Percentiles rank a stretch among this genome's conserved stretches.
Evolutionary conservation across 2,888 invertebrate genomes (phyloP).

Genomic region (Caenorhabditis macrosperma): DNA sequence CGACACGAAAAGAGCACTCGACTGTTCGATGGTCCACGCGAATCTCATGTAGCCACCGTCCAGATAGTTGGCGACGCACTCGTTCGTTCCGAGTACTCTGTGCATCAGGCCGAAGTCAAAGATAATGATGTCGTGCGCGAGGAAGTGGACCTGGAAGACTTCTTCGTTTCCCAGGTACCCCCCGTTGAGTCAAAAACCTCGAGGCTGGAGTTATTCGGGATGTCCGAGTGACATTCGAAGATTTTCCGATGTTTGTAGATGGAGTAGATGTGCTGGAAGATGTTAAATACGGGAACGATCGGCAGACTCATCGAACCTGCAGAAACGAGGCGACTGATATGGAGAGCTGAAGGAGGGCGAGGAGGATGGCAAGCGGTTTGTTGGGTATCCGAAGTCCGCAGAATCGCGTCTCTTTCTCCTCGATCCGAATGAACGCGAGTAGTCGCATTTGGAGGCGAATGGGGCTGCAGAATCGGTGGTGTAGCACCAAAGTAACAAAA

Average conservation of each 20-base stretch:
- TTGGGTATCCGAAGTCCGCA: constrained; percentile 71
- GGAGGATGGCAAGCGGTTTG: constrained; percentile 65
- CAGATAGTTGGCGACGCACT: constrained; percentile 80
- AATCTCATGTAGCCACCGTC: constrained; percentile 79
- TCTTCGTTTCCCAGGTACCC: background rate
- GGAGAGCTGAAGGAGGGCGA: constrained; percentile 71
- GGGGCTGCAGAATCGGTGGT: too few species aligned
- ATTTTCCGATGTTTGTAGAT: constrained; percentile 71
- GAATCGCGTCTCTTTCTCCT: constrained; percentile 72
- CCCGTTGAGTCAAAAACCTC: constrained; percentile 43
- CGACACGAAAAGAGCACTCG: constrained; percentile 69
- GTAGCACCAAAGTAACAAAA: too few species aligned
- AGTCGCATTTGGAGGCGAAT: constrained; percentile 73
- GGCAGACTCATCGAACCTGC: constrained; percentile 66
- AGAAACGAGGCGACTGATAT: constrained; percentile 72
- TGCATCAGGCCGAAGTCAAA: constrained; percentile 80
- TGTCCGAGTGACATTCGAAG: constrained; percentile 76
- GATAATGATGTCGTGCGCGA: constrained; percentile 80
- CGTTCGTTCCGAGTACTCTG: constrained; percentile 77
- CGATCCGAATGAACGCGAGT: constrained; percentile 70
- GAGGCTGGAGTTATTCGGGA: constrained; percentile 68
- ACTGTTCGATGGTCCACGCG: constrained; percentile 77
- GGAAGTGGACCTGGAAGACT: constrained; percentile 59
- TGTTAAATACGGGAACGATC: background rate
- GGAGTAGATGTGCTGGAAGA: constrained; percentile 76